Percentiles rank a stretch among this genome's conserved stretches.
phyloP scores from a whole-genome alignment of 2,113 vertebrate species.

The Zapus hudsonius region DNA sequence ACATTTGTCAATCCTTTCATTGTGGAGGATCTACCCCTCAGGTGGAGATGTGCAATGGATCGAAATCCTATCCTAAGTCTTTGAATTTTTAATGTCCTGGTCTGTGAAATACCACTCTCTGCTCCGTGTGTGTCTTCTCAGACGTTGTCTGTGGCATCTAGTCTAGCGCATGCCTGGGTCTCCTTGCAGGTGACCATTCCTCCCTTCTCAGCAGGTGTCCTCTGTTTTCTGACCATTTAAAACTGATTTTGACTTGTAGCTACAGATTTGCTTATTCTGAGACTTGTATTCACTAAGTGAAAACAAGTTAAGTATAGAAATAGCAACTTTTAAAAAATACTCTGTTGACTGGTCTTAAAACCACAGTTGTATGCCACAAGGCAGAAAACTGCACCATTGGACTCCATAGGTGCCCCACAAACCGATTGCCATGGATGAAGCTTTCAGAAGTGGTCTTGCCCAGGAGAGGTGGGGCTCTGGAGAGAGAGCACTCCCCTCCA shows the following conservation, averaged over 20 bases:
- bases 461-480: background rate
- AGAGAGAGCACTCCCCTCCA: background rate
- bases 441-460: background rate
- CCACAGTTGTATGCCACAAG: slow-evolving; percentile 52
- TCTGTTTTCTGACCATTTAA: slow-evolving; percentile 65
- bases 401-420: background rate
- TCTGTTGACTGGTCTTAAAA: slow-evolving; percentile 67
- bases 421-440: background rate
- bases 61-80: slow-evolving; percentile 49
- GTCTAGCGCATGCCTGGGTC: slow-evolving; percentile 49
- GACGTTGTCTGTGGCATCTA: slow-evolving; percentile 24
- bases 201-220: slow-evolving; percentile 60
- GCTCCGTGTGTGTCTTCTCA: background rate
- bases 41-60: slow-evolving; percentile 50
- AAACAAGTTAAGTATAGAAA: slow-evolving; percentile 65
- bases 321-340: slow-evolving; percentile 64
- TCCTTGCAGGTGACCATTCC: slow-evolving; percentile 54
- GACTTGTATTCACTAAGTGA: slow-evolving; percentile 69
- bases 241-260: slow-evolving; percentile 67
- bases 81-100: slow-evolving; percentile 24
- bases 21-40: slow-evolving; percentile 39
- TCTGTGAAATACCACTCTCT: slow-evolving; percentile 48
- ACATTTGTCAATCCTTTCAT: slow-evolving; percentile 61
- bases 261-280: slow-evolving; percentile 68
- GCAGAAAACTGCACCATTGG: slow-evolving; percentile 21